Evolutionary conservation across 2,888 invertebrate genomes (phyloP).

Genomic region (Notodonta ziczac): DNA sequence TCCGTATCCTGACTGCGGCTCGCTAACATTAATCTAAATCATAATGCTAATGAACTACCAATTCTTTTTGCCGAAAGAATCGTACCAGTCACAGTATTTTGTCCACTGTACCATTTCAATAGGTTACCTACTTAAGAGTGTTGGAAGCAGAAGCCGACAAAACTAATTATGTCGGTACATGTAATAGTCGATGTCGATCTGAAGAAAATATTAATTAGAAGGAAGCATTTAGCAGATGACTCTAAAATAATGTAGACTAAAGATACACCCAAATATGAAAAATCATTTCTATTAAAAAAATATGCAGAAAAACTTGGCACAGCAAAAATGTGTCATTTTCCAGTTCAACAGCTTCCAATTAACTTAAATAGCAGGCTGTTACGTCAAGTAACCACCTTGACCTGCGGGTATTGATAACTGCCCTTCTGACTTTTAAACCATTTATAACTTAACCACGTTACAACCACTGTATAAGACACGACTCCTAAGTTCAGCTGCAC

Average conservation of each 20-base stretch:
- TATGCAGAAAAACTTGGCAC: background rate
- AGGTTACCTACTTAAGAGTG: too few relatives aligned
- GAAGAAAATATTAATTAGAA: too few relatives aligned
- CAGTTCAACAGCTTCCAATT: constrained; percentile 15
- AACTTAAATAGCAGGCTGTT: constrained; percentile 14
- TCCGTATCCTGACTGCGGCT: constrained; percentile 65
- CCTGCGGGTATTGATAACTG: constrained; percentile 29
- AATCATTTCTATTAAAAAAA: too few relatives aligned
- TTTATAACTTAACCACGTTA: constrained; percentile 32
- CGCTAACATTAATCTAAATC: constrained; percentile 29
- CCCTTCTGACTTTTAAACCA: constrained; percentile 41
- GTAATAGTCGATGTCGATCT: too few relatives aligned
- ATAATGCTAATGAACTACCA: background rate
- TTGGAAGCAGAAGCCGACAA: too few relatives aligned
- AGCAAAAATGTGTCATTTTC: constrained; percentile 15
- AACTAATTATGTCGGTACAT: too few relatives aligned
- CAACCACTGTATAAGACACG: constrained; percentile 28
- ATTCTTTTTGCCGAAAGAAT: too few relatives aligned
- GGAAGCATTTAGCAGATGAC: too few relatives aligned
- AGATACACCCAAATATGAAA: too few relatives aligned
- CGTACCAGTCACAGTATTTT: too few relatives aligned
- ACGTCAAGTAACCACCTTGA: constrained; percentile 27
- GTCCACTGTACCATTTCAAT: too few relatives aligned
- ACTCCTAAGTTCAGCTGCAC: constrained; percentile 44
- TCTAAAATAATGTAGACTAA: too few relatives aligned